Conservation (phyloP, 2,113 vertebrate genomes). For the Motacilla tschutschensis region DNA sequence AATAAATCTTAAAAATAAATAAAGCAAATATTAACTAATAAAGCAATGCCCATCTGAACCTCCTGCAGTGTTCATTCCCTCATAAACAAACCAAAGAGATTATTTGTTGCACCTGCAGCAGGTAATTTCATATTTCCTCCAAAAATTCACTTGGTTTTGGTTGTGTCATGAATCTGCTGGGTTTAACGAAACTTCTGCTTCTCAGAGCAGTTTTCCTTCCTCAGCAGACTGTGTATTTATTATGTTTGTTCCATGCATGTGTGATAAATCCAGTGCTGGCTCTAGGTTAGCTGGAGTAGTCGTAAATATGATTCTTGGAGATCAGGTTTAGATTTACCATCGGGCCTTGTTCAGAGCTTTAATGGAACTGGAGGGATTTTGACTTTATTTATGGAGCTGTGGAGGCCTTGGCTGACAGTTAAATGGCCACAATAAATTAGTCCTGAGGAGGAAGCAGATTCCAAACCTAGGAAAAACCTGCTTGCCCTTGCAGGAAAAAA, state of each 20-base stretch:
- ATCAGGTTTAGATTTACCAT: neutral
- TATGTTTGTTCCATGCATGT: neutral
- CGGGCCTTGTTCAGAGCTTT: neutral
- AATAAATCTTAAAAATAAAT: neutral
- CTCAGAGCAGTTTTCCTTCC: neutral
- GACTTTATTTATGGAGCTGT: slow-evolving; percentile 9
- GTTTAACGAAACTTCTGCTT: neutral
- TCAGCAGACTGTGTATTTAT: neutral
- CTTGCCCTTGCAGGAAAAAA: neutral
- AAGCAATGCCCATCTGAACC: neutral
- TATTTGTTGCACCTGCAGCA: neutral
- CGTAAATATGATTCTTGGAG: neutral
- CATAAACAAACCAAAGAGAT: neutral
- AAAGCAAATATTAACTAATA: neutral
- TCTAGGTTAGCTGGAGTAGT: neutral
- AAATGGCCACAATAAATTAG: slow-evolving; percentile 8
- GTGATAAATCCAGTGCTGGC: neutral
- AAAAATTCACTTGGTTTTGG: neutral
- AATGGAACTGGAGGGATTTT: neutral
- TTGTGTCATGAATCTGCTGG: neutral
- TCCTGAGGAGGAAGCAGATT: neutral
- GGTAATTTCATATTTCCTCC: neutral
- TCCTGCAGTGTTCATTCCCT: neutral
- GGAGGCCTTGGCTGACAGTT: slow-evolving; percentile 6
- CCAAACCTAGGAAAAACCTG: neutral